Evolutionary conservation across 2,113 vertebrate species (phyloP).

Genomic region (Sula dactylatra): DNA sequence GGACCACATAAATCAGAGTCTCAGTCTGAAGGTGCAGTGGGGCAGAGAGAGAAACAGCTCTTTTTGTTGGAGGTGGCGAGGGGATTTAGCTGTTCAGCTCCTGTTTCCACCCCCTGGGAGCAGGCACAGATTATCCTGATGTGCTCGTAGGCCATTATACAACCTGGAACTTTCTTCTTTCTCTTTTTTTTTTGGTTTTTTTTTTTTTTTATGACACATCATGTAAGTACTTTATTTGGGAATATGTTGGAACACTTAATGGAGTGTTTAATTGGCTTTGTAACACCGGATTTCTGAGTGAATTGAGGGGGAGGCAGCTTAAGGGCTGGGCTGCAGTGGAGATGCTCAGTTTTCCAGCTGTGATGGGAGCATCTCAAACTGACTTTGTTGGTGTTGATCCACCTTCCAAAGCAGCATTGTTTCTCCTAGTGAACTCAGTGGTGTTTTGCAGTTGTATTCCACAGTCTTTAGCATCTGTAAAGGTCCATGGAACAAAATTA

Average conservation of each 20-base stretch:
- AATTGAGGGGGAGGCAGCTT: not conserved
- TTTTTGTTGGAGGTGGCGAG: not conserved
- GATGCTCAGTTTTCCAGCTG: not conserved
- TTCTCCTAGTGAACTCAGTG: not conserved
- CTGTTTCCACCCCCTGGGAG: not conserved
- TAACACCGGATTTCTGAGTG: not conserved
- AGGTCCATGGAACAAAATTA: not conserved
- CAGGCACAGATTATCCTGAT: not conserved
- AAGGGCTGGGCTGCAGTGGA: not conserved
- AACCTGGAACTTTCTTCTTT: not conserved
- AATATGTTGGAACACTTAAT: slow-evolving; percentile 48
- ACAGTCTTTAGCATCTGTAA: not conserved
- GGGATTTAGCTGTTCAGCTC: not conserved
- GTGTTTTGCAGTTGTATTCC: not conserved
- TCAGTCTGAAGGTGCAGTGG: not conserved
- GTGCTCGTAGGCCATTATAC: not conserved
- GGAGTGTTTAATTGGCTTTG: slow-evolving; percentile 51
- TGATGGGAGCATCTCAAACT: not conserved
- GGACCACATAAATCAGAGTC: not conserved
- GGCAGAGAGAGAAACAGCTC: not conserved
- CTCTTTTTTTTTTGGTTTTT: not conserved
- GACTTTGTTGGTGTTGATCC: not conserved
- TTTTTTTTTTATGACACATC: not conserved
- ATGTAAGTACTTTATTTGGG: slow-evolving; percentile 3
- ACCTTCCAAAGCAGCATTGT: accelerated